These are phyloP conservation scores for Halcyon malimbica DNA, from an alignment of 2,113 vertebrate species.

Conservation along the genomic window DNA sequence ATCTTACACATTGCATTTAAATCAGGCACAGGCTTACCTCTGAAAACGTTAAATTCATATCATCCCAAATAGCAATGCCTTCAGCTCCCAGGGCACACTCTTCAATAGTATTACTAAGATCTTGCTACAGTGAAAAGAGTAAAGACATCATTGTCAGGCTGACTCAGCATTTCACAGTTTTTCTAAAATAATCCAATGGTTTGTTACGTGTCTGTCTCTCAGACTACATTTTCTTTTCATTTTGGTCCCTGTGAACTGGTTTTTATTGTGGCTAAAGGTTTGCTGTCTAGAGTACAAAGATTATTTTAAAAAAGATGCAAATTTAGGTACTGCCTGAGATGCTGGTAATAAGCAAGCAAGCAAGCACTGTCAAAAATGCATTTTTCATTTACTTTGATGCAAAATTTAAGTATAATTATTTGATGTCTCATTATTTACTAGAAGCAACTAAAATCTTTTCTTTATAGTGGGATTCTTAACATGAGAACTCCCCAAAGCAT, in stretches of 20 bases:
- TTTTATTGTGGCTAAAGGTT: neutral
- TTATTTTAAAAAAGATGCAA: neutral
- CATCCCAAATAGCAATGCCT: constrained; percentile 82
- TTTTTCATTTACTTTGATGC: neutral
- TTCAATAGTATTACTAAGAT: constrained; percentile 80
- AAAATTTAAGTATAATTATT: neutral
- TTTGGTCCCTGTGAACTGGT: neutral
- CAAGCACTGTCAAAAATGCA: neutral
- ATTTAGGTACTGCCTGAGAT: neutral
- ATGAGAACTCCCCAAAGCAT: neutral
- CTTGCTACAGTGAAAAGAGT: constrained; percentile 71
- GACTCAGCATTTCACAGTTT: neutral
- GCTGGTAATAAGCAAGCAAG: neutral
- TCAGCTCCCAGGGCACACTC: constrained; percentile 82
- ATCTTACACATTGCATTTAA: neutral
- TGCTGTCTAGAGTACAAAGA: neutral
- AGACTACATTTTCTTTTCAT: neutral
- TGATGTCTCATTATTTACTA: neutral
- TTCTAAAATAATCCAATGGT: neutral
- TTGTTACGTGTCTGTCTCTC: neutral
- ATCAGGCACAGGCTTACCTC: constrained; percentile 66
- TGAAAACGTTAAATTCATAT: constrained; percentile 81
- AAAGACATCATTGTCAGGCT: neutral
- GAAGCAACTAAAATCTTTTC: neutral
- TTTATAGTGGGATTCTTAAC: neutral